Evolutionary conservation across 2,888 invertebrate genomes (phyloP), one percentile per base, ranked within the genome.

Genomic region (Harpalus rufipes): DNA sequence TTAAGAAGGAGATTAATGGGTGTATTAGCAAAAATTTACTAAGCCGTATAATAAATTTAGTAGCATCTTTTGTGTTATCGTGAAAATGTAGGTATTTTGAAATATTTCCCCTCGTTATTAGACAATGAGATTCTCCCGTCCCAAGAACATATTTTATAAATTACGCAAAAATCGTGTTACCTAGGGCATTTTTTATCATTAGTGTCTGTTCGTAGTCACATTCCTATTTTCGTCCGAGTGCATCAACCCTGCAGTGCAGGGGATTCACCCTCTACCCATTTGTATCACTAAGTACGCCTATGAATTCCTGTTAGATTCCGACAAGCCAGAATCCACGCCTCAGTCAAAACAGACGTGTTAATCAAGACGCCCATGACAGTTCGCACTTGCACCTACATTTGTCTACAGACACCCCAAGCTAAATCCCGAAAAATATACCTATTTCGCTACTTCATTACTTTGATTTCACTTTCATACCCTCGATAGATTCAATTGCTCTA

Each of bases 251-350:
- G 59, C 83, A 74, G 10, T 83, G 81, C 58, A 51, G 63, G 84
- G 63, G 65, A 61, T 63, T 44, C 78, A 25, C 84, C 84, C 82
- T 65, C 25, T 78, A 56, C 65, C 78, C 84, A 84, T 84, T 63
- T 84, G 84, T 84, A 84, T 63, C 63, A 63, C 84, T 84, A 84
- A 84, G 84, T 78, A 84, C 84, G 84, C 84, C 84, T 84, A 84
- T 84, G 84, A 63, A 84, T 84, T 78, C 65, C 78, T 18, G 78
- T 84, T 84, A 84, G 78, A 65, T 78, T 78, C 78, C 56, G 58
- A 78, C 78, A 78, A 58, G 25, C 25, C 58, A 21, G 78, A 58
- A 58, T 78, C 58, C 78, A 58, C 58, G 78, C 58, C 78, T 78
- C 58, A 78, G 78, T 81, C 65, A 81, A 81, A 81, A 68, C 81